Base-by-base conservation (phyloP, 2,113 vertebrate genomes). In the Marmota flaviventris region DNA sequence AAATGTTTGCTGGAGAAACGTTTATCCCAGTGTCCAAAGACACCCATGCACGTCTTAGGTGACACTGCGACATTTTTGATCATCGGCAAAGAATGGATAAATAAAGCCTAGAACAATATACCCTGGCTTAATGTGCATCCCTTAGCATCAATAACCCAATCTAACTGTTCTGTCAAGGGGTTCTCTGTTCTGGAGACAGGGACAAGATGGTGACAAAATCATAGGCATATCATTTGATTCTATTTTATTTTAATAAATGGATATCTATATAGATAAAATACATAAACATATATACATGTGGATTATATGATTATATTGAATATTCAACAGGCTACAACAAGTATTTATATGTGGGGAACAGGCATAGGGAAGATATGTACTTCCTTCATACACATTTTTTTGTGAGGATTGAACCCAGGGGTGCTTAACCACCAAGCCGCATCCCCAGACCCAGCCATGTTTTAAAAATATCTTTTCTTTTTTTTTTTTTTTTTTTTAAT, bases 271-370 rank as follows among this genome's bases (percentile, higher is more conserved):
- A 91, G 73, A 82, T 17, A 82, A 53, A 63, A 10, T 29, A 20
- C 72, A 10, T 82, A 63, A 63, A 37, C 34, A 1, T 37, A 42
- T 56, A 42, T 83, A 42, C 0, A 56, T 34, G 9, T 79, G 65
- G 22, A 11, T 72, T 45, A 85, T 76, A 58, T 20, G 13, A 48
- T 84, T 86, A 82, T 45, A 82, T 67, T 91, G 82, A 92, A 82
- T 91, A 96, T 48, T 97, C 67, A 75, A 22, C 45, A 73, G 75
- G 53, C 67, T 86, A 24, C 73, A 53, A 72, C 76, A 69, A 65
- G 20, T 51, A 37, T 89, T 72, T 96, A 0, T 70, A 63, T 45
- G 24, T 85, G 42, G 4, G 39, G 37, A 83, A 9, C 79, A 48
- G 84, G n/a, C 56, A 51, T 75, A 65, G 13, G 17, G 27, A 63